A percentile compares a stretch with the other conserved stretches of the same genome.
These are phyloP conservation scores for Eurois occulta DNA, from an alignment of 2,888 invertebrate species.

Conservation along the genomic window DNA sequence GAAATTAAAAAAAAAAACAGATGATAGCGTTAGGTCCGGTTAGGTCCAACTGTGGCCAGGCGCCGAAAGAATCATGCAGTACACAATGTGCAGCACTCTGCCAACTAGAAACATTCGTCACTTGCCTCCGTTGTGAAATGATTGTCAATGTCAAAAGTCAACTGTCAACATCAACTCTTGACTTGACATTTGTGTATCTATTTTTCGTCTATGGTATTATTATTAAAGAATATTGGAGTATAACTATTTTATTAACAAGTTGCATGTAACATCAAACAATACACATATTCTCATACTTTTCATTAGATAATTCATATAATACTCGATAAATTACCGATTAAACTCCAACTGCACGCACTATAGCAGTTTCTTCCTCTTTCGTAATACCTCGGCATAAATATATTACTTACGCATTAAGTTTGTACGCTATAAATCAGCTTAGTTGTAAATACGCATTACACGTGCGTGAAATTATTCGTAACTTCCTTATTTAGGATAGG, in stretches of 20 bases:
- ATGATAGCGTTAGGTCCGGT: too few species aligned
- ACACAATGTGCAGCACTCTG: not conserved
- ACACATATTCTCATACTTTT: slow-evolving; percentile 6
- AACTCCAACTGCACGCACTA: slow-evolving; percentile 19
- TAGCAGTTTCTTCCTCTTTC: slow-evolving; percentile 45
- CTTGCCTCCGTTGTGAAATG: too few species aligned
- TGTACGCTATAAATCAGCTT: slow-evolving; percentile 32
- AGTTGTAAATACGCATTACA: slow-evolving; percentile 16
- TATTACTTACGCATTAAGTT: slow-evolving; percentile 48
- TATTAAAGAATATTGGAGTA: not conserved
- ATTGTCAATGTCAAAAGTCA: slow-evolving; percentile 1
- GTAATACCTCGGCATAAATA: slow-evolving; percentile 30
- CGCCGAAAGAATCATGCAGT: not conserved
- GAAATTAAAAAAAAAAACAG: not conserved
- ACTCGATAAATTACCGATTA: slow-evolving; percentile 45
- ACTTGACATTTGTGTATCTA: not conserved
- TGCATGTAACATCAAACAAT: not conserved
- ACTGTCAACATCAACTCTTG: not conserved
- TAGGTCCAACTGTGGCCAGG: not conserved
- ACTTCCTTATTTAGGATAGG: slow-evolving; percentile 8
- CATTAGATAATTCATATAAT: slow-evolving; percentile 32
- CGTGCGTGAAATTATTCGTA: not conserved
- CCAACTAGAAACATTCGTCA: not conserved
- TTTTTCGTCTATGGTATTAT: not conserved
- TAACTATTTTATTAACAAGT: not conserved